Conservation (phyloP, 2,888 invertebrate species). For the Melinaea menophilus region DNA sequence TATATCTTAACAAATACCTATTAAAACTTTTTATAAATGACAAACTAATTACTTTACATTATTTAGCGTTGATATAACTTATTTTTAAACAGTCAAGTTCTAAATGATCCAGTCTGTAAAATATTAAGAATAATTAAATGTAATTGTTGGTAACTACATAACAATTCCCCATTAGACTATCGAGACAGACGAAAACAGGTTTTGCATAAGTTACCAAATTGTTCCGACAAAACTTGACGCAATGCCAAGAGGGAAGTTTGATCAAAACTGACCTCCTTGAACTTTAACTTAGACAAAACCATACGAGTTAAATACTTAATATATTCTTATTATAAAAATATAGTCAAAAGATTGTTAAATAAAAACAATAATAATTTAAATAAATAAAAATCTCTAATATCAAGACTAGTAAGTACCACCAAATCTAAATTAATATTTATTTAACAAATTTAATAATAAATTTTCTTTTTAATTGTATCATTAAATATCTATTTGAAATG, state of each 20-base stretch:
- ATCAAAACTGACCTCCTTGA: neutral
- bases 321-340: too few relatives aligned
- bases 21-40: neutral
- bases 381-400: too few relatives aligned
- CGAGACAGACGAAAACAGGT: constrained; percentile 1
- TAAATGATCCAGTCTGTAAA: neutral
- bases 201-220: constrained; percentile 4
- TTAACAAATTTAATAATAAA: too few relatives aligned
- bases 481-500: too few relatives aligned
- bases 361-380: too few relatives aligned
- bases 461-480: too few relatives aligned
- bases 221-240: constrained; percentile 5
- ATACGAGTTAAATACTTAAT: neutral
- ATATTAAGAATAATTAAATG: neutral
- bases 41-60: too few relatives aligned
- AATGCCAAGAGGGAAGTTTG: neutral
- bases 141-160: neutral
- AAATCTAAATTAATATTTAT: too few relatives aligned
- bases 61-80: too few relatives aligned
- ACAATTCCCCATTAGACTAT: neutral
- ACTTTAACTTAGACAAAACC: neutral
- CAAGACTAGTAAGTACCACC: too few relatives aligned
- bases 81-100: too few relatives aligned
- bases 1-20: neutral
- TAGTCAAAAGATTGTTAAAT: too few relatives aligned